Evolutionary conservation across 2,113 vertebrate species (phyloP).

Genomic region (Lanius collurio): DNA sequence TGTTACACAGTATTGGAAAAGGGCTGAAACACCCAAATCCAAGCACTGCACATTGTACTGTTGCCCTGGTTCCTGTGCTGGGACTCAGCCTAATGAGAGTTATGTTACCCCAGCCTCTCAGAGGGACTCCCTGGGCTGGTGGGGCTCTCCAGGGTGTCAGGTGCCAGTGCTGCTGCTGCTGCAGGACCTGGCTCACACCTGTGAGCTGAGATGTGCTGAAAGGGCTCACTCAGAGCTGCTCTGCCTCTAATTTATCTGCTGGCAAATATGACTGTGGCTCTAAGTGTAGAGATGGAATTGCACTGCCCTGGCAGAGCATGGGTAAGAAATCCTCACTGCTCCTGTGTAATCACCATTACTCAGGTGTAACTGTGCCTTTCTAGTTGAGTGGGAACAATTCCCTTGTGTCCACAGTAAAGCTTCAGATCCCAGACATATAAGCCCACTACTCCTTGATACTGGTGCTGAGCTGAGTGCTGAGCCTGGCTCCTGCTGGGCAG

Average conservation of each 20-base stretch:
- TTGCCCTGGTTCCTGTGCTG: accelerated
- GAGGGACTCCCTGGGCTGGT: background rate
- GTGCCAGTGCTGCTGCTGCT: background rate
- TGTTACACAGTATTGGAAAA: accelerated
- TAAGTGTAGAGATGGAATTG: background rate
- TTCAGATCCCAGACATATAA: accelerated
- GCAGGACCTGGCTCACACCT: background rate
- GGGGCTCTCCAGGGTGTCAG: background rate
- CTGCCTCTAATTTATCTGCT: background rate
- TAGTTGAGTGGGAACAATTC: background rate
- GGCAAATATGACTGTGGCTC: background rate
- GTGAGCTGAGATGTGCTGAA: background rate
- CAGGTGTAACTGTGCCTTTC: background rate
- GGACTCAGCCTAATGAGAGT: accelerated
- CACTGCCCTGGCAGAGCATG: background rate
- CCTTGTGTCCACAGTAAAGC: background rate
- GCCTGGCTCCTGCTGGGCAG: accelerated
- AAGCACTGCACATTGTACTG: accelerated
- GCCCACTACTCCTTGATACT: accelerated
- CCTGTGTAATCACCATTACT: background rate
- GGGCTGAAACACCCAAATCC: background rate
- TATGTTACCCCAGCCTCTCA: background rate
- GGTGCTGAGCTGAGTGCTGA: background rate
- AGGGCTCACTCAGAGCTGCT: background rate
- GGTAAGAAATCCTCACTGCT: background rate